A percentile compares a stretch with the other conserved stretches of the same genome.
Conservation (phyloP, 1,140 invertebrate genomes). For the Aleiodes sp. region DNA sequence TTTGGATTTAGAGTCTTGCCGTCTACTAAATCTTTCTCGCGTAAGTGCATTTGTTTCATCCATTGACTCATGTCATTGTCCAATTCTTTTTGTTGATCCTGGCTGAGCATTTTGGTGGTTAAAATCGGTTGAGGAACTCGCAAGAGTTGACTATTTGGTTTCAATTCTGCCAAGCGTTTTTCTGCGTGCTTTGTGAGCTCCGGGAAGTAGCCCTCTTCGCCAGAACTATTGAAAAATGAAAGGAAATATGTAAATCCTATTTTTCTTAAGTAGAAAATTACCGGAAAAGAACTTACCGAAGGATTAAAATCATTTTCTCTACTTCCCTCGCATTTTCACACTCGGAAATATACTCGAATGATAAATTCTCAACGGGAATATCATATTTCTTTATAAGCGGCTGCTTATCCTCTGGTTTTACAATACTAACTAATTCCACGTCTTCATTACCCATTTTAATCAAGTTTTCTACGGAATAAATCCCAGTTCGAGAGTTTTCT, state of each 20-base stretch:
- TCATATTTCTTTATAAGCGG: conserved; percentile 67
- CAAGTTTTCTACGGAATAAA: background rate
- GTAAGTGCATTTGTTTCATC: conserved; percentile 62
- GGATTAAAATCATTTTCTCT: conserved; percentile 70
- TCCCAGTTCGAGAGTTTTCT: background rate
- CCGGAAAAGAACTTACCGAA: conserved; percentile 56
- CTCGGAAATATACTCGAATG: conserved; percentile 69
- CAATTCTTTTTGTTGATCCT: conserved; percentile 58
- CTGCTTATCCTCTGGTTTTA: conserved; percentile 40
- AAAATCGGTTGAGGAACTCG: conserved; percentile 64
- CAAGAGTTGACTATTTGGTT: conserved; percentile 68
- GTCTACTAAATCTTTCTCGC: conserved; percentile 57
- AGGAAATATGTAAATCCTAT: background rate
- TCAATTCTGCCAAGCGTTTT: conserved; percentile 64
- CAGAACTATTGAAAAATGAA: conserved; percentile 64
- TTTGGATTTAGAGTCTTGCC: conserved; percentile 38
- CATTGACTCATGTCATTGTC: conserved; percentile 63
- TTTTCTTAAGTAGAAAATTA: conserved; percentile 18
- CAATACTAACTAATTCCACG: conserved; percentile 21
- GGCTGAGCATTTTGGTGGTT: conserved; percentile 53
- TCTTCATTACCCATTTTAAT: conserved; percentile 40
- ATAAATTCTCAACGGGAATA: conserved; percentile 70
- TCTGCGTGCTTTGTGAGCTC: conserved; percentile 69
- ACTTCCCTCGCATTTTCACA: conserved; percentile 68
- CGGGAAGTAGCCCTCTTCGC: conserved; percentile 75